Base-by-base conservation (phyloP, 2,797 vertebrate genomes). In the Cottoperca gobio region DNA sequence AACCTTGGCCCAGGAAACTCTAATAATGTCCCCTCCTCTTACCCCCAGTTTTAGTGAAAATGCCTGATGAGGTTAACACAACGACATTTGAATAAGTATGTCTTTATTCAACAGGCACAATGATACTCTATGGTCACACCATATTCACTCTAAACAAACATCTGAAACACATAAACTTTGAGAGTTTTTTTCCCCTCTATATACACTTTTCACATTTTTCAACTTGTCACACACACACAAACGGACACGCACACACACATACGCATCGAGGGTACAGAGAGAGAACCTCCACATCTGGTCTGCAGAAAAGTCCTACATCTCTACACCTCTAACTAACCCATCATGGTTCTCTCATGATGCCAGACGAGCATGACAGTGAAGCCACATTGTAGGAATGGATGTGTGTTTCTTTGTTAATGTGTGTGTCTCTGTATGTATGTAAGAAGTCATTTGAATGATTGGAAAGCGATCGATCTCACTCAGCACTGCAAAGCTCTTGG, bases 211-310 rank as follows among this genome's bases (percentile, higher is more conserved):
- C 12, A 14, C 8, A 59, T 66, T 49, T 62, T n/a, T n/a, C n/a
- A n/a, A n/a, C n/a, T n/a, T 74, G 4, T 33, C 50, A 50, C 37
- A 39, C 37, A 21, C 35, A n/a, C n/a, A n/a, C n/a, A n/a, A n/a
- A n/a, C n/a, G n/a, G n/a, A n/a, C n/a, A n/a, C n/a, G n/a, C n/a
- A n/a, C n/a, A n/a, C 73, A 49, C 8, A 31, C 57, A 63, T 55
- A 75, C 26, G 45, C 48, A 64, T 24, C 48, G 21, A 76, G 10
- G 31, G 3, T 24, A 48, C 11, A 73, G 50, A 62, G 49, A 59
- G 55, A 61, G 71, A 66, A 65, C 59, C 17, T 53, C 21, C 70
- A 82, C 85, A 88, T 91, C 81, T 92, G 87, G 76, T 62, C 78
- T 82, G 73, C 78, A 88, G 78, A 73, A 48, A 79, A 42, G 48